Evolutionary conservation across 2,888 invertebrate genomes (phyloP), one percentile per base, ranked within the genome.

Genomic region (Ornithoptera priamus): DNA sequence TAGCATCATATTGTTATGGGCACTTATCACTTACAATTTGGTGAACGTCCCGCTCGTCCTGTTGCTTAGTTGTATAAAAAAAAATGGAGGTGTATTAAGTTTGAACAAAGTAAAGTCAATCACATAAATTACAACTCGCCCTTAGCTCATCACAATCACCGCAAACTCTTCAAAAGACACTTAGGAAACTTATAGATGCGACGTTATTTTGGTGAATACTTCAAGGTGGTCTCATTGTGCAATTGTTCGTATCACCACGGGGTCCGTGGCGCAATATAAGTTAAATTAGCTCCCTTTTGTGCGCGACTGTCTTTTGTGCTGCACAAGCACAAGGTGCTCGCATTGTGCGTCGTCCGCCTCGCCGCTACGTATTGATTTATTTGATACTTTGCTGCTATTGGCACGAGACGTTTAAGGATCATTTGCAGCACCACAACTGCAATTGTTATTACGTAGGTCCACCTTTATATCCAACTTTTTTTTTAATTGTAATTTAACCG

Each of bases 251-350:
- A 75, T 72, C 74, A 74, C 72, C 70, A 56, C 71, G 65, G 74
- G 76, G 76, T 75, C 61, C 70, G 62, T 63, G 71, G 62, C 70
- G 80, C 80, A 85, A 87, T 87, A 80, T 78, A 82, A 84, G 78
- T 80, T 81, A 81, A 87, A 88, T 87, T 88, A 87, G 87, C 74
- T 68, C 57, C 46, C 72, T 75, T 75, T 86, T 87, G 85, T 86
- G 72, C 65, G 79, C 84, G 84, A 84, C 81, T 85, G 85, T 65
- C 65, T 71, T 69, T 68, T 68, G 71, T 70, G 62, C 72, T 72
- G 58, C 22, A 20, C 46, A 46, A n/a, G 53, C 53, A 53, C 60
- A 71, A 71, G 70, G 67, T 70, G 70, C 58, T 42, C 57, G 15
- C 61, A 56, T 56, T 61, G 36, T 59, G 8, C 42, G 58, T 20